Conservation (phyloP, 2,888 invertebrate species). For the Rhogogaster chlorosoma region DNA sequence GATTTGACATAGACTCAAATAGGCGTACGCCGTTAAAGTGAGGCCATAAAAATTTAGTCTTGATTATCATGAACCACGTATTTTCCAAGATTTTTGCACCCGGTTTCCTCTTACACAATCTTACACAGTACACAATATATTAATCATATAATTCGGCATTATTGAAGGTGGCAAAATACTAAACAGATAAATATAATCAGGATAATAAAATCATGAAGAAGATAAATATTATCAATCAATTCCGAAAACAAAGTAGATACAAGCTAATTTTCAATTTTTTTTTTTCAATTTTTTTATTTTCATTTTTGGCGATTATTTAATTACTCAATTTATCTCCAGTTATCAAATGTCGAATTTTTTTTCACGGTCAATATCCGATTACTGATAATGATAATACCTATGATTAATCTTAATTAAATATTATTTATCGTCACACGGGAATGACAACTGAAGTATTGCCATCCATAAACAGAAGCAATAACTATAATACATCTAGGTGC, state of each 20-base stretch:
- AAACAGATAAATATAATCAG: neutral
- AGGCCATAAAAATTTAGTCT: neutral
- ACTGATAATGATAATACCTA: conserved; percentile 10
- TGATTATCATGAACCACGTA: neutral
- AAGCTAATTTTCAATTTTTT: neutral
- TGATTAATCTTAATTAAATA: conserved; percentile 1
- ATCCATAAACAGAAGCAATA: neutral
- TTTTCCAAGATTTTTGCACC: neutral
- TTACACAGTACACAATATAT: neutral
- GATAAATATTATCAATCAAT: neutral
- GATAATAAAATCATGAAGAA: neutral
- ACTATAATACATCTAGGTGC: neutral
- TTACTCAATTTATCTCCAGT: neutral
- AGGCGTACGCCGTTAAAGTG: neutral
- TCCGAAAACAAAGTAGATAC: neutral
- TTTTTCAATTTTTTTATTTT: neutral
- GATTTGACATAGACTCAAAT: neutral
- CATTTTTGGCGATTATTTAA: neutral
- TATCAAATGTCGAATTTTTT: neutral
- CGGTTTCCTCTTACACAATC: neutral
- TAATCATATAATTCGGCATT: neutral
- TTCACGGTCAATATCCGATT: neutral
- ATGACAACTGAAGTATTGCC: neutral
- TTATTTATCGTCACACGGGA: neutral
- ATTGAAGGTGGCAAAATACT: neutral